Percentiles rank a stretch among this genome's conserved stretches.
Evolutionary conservation across 2,797 vertebrate species (phyloP).

Genomic region (Melanotaenia parkinsoni): DNA sequence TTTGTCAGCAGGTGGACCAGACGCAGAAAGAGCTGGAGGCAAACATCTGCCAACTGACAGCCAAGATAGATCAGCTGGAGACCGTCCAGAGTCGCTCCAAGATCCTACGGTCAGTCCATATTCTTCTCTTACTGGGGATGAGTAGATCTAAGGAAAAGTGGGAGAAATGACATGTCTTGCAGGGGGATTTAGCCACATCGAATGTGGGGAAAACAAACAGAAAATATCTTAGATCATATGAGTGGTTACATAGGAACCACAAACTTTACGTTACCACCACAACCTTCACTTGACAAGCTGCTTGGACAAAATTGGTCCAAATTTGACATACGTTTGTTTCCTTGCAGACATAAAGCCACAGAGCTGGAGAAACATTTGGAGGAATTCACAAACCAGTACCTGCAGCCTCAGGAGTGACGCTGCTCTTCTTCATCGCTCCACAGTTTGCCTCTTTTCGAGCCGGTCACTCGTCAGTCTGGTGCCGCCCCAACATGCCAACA

Average conservation of each 20-base stretch:
- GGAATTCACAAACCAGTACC: constrained; percentile 90
- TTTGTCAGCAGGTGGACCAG: constrained; percentile 89
- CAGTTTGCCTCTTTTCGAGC: constrained; percentile 44
- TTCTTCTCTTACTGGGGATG: neutral
- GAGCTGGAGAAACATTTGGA: constrained; percentile 91
- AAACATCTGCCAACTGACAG: constrained; percentile 88
- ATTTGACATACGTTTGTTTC: constrained; percentile 14
- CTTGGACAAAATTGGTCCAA: neutral
- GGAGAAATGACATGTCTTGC: neutral
- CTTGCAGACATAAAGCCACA: constrained; percentile 92
- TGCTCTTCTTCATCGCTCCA: constrained; percentile 9
- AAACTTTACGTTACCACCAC: neutral
- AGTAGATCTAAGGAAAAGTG: neutral
- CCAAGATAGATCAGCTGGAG: constrained; percentile 90
- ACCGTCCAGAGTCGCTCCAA: constrained; percentile 89
- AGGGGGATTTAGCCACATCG: neutral
- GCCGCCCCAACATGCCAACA: neutral
- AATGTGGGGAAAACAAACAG: neutral
- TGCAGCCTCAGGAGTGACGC: constrained; percentile 82
- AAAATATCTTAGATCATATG: neutral
- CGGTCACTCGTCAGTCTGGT: constrained; percentile 30
- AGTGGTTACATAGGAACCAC: neutral
- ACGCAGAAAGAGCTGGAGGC: constrained; percentile 91
- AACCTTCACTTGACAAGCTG: neutral
- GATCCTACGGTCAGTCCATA: constrained; percentile 85